Percentiles rank a stretch among this genome's conserved stretches.
phyloP scores from a whole-genome alignment of 2,113 vertebrate species.

The Pristiophorus japonicus region DNA sequence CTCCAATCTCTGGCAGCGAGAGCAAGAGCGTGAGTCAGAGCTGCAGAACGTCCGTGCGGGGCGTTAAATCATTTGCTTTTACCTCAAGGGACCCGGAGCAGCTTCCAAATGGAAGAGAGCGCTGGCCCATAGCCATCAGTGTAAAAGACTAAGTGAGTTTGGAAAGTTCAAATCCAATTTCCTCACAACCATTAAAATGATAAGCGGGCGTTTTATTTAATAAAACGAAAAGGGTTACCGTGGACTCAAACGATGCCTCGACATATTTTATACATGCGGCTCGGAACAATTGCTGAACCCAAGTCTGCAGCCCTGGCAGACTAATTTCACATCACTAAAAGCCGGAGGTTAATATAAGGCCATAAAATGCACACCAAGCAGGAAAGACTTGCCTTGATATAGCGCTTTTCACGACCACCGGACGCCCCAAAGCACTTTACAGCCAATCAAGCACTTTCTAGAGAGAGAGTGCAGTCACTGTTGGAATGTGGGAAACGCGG shows the following conservation, averaged over 20 bases:
- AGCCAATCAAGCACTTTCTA: too few relatives aligned
- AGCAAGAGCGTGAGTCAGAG: background rate
- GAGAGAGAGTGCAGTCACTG: too few relatives aligned
- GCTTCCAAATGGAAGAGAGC: background rate
- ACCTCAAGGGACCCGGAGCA: background rate
- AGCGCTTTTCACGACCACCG: too few relatives aligned
- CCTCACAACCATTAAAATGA: background rate
- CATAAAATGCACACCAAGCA: too few relatives aligned
- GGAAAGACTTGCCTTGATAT: too few relatives aligned
- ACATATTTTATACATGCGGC: background rate
- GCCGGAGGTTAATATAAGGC: background rate
- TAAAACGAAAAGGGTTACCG: background rate
- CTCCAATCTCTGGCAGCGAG: too few relatives aligned
- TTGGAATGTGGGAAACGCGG: too few relatives aligned
- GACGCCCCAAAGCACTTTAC: too few relatives aligned
- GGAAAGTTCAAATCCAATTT: background rate
- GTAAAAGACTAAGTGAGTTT: background rate
- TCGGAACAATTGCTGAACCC: background rate
- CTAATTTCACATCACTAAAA: background rate
- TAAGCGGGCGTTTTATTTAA: background rate
- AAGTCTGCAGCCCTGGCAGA: background rate
- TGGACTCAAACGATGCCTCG: background rate
- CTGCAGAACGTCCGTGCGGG: background rate
- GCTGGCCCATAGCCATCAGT: background rate
- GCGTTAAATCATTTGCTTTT: background rate